Evolutionary conservation across 1,140 invertebrate genomes (phyloP), one percentile per base, ranked within the genome.

Genomic region (Ostrea edulis): DNA sequence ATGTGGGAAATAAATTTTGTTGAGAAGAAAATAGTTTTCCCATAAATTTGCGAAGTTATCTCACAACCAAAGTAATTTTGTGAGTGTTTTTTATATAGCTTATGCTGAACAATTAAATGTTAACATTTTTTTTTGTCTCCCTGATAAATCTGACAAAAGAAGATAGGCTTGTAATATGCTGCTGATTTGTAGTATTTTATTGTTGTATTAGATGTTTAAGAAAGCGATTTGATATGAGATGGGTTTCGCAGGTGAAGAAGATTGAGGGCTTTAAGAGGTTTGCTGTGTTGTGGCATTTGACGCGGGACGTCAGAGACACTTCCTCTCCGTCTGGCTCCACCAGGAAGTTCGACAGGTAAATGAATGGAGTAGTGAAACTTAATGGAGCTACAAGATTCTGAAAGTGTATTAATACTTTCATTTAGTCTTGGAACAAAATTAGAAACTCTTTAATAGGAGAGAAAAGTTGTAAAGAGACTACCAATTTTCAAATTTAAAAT

Each of bases 241-340:
- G 20, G 20, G 11, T 88, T 81, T 89, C 91, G 29, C 87, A 96
- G 95, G 95, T 95, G 91, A 95, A 94, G 92, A 92, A 93, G 65
- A 95, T 97, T 88, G 96, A 96, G 87, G 96, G 97, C 29, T 97
- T 97, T 88, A 96, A 97, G 90, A 96, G 97, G 91, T 98, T 98
- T 93, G 96, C 97, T 25, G 95, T 97, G 2, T 94, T 98, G 0
- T 98, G 97, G 97, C 97, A 98, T 93, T 94, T 98, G 44, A 97
- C 97, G 11, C 93, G 97, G 88, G 97, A 97, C 92, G 94, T 94
- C 14, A 94, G 92, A 86, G 87, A 90, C 53, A 94, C 96, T 91
- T 94, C 95, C 93, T 91, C 95, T 89, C 93, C 95, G 93, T 92
- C 88, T 93, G 95, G 93, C 85, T 95, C 96, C n/a, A 89, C 91